Percentiles rank a stretch among this genome's conserved stretches.
Conservation (phyloP, 2,113 vertebrate species). For the Castor canadensis region DNA sequence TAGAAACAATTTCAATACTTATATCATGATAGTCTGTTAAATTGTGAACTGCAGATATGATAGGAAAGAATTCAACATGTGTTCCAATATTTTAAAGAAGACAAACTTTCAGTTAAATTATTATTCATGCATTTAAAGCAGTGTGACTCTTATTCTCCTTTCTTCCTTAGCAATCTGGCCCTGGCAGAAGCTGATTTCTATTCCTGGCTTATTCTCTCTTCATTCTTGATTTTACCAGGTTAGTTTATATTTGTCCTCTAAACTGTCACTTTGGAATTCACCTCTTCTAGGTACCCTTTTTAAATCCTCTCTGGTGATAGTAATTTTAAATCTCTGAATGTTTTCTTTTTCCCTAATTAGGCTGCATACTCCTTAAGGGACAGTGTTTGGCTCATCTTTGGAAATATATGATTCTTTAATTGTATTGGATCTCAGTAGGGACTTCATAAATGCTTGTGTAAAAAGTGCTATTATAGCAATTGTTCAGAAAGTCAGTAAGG, state of each 20-base stretch:
- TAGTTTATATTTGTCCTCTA: background rate
- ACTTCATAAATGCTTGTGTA: background rate
- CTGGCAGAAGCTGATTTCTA: background rate
- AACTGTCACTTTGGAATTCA: background rate
- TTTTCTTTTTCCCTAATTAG: background rate
- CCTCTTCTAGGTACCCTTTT: background rate
- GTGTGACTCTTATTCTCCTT: background rate
- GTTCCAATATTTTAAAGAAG: slow-evolving; percentile 63
- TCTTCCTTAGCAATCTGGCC: background rate
- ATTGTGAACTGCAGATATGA: background rate
- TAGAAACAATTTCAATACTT: slow-evolving; percentile 68
- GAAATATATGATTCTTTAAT: background rate
- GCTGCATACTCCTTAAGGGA: background rate
- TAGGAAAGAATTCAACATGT: slow-evolving; percentile 39
- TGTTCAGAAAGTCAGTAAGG: background rate
- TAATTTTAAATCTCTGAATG: background rate
- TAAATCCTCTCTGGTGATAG: background rate
- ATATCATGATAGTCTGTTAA: slow-evolving; percentile 58
- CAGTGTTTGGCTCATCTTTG: background rate
- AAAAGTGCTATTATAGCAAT: background rate
- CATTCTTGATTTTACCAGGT: background rate
- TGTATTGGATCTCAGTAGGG: background rate
- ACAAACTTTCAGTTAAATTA: slow-evolving; percentile 18
- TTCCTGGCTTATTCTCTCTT: background rate
- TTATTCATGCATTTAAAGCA: slow-evolving; percentile 37